A percentile compares a stretch with the other conserved stretches of the same genome.
phyloP scores from a whole-genome alignment of 1,140 invertebrate genomes.

The Euura saliciscinereae region DNA sequence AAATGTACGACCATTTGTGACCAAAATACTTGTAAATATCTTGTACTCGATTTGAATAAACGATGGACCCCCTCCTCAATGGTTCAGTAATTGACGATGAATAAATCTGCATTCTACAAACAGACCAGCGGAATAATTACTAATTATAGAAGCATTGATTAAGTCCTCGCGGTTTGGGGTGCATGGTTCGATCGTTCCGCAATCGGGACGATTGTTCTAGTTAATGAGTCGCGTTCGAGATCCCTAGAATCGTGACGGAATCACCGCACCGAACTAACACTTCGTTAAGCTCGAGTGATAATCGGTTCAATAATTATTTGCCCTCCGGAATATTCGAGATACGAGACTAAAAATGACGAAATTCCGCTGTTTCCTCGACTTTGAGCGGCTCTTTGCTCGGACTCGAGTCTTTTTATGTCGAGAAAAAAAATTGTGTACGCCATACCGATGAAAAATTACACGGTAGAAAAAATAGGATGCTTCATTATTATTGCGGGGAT shows the following conservation, averaged over 20 bases:
- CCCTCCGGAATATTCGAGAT: no score
- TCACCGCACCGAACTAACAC: background rate
- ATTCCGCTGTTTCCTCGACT: background rate
- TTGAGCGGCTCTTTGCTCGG: background rate
- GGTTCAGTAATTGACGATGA: no score
- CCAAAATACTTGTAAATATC: no score
- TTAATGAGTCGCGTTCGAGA: background rate
- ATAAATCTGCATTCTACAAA: no score
- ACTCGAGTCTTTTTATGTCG: background rate
- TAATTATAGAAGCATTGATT: no score
- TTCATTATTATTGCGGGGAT: background rate
- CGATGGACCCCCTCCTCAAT: no score
- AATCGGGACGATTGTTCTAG: background rate
- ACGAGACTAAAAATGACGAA: background rate
- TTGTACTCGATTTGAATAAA: no score
- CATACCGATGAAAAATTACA: background rate
- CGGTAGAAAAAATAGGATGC: background rate
- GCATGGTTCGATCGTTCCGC: no score
- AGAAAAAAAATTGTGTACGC: background rate
- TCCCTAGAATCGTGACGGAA: background rate
- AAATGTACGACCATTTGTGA: no score
- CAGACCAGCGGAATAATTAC: no score
- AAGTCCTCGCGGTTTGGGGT: no score
- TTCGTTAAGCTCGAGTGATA: background rate
- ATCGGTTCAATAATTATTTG: background rate